A percentile compares a stretch with the other conserved stretches of the same genome.
These are phyloP conservation scores for Pegoplata infirma DNA, from an alignment of 2,888 invertebrate genomes.

Conservation along the genomic window DNA sequence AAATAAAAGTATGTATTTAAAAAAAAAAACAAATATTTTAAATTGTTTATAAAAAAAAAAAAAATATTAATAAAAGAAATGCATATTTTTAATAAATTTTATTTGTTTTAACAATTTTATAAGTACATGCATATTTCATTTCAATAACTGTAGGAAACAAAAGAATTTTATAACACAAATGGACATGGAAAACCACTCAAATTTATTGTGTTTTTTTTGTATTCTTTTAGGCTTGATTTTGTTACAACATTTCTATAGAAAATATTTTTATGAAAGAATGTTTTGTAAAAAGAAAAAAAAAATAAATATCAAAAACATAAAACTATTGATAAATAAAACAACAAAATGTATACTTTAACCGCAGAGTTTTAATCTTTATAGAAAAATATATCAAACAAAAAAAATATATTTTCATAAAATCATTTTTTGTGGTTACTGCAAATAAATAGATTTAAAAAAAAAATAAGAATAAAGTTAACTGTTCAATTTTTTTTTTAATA, in stretches of 20 bases:
- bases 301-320: no score
- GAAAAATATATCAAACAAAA: slow-evolving; percentile 2
- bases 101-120: no score
- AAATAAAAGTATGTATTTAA: slow-evolving; percentile 24
- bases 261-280: slow-evolving; percentile 12
- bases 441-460: background rate
- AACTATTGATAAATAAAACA: slow-evolving; percentile 43
- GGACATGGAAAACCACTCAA: slow-evolving; percentile 60
- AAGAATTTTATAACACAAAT: slow-evolving; percentile 46
- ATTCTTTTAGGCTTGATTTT: slow-evolving; percentile 53
- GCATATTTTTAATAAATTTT: slow-evolving; percentile 52
- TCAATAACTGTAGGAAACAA: slow-evolving; percentile 34
- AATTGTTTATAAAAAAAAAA: slow-evolving; percentile 24
- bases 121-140: slow-evolving; percentile 17
- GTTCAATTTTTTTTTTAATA: no score
- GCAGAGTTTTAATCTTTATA: slow-evolving; percentile 33
- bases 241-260: background rate
- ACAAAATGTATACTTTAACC: slow-evolving; percentile 29
- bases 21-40: slow-evolving; percentile 12
- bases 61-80: slow-evolving; percentile 51
- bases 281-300: no score
- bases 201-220: slow-evolving; percentile 54
- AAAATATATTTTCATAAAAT: slow-evolving; percentile 22
- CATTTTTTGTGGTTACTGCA: background rate
- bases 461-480: no score